These are phyloP conservation scores for Microctenopoma stevenorrisi DNA, from an alignment of 2,797 vertebrate genomes.

Conservation along the genomic window DNA sequence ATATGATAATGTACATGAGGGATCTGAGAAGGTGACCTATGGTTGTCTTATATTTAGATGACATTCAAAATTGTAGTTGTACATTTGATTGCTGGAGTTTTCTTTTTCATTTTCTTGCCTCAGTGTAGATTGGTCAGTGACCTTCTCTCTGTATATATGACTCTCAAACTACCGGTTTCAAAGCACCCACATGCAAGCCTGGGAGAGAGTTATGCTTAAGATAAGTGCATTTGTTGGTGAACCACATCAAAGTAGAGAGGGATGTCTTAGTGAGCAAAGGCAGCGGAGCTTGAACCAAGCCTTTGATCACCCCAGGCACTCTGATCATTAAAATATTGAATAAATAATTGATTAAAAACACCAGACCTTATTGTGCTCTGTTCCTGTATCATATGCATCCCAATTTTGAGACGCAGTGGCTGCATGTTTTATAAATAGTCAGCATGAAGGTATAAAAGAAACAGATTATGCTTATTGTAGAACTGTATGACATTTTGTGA, in stretches of 20 bases:
- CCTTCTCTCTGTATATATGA: conserved; percentile 58
- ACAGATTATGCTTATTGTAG: background rate
- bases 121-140: conserved; percentile 63
- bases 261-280: conserved; percentile 81
- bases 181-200: conserved; percentile 67
- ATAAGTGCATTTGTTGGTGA: conserved; percentile 85
- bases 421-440: conserved; percentile 53
- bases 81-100: conserved; percentile 46
- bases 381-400: conserved; percentile 78
- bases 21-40: conserved; percentile 67
- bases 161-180: conserved; percentile 72
- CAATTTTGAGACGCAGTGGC: conserved; percentile 59
- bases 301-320: conserved; percentile 87
- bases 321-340: conserved; percentile 89
- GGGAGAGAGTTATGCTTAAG: conserved; percentile 76
- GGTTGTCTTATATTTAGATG: conserved; percentile 60
- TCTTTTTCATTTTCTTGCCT: conserved; percentile 24
- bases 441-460: conserved; percentile 11
- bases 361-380: conserved; percentile 83
- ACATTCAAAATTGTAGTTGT: conserved; percentile 55
- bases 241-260: conserved; percentile 84
- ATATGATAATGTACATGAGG: conserved; percentile 71
- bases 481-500: background rate
- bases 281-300: conserved; percentile 77
- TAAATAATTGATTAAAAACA: conserved; percentile 90